A percentile compares a stretch with the other conserved stretches of the same genome.
Conservation (phyloP, 2,888 invertebrate genomes). For the Nowickia ferox region DNA sequence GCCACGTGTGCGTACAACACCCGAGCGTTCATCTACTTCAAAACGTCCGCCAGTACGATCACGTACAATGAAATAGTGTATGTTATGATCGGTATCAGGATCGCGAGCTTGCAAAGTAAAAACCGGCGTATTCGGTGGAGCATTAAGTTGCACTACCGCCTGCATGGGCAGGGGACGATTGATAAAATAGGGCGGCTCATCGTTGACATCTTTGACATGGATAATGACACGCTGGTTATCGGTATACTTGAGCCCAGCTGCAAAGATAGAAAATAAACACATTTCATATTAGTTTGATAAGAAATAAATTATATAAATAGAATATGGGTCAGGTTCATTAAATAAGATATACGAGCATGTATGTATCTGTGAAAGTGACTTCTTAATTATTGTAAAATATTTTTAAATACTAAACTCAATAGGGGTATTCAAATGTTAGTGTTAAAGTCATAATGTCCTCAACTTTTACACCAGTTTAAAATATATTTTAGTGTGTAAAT, state of each 20-base stretch:
- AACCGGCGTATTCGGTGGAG: constrained; percentile 96
- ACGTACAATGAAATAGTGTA: constrained; percentile 97
- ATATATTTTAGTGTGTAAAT: no score
- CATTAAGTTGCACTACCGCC: constrained; percentile 97
- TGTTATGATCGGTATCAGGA: constrained; percentile 97
- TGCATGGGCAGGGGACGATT: constrained; percentile 98
- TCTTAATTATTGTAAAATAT: no score
- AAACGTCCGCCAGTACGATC: constrained; percentile 92
- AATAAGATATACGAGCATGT: no score
- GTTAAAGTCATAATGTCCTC: no score
- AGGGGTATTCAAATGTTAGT: no score
- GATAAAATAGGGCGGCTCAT: constrained; percentile 97
- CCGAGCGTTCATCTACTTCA: constrained; percentile 95
- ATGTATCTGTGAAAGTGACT: no score
- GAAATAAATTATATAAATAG: neutral
- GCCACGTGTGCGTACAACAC: constrained; percentile 95
- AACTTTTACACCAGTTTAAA: no score
- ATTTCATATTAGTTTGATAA: neutral
- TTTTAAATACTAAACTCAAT: no score
- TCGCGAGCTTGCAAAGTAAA: constrained; percentile 98
- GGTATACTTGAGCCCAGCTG: constrained; percentile 87
- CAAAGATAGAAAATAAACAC: constrained; percentile 62
- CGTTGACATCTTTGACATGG: constrained; percentile 97
- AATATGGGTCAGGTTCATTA: neutral
- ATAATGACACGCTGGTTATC: constrained; percentile 98